Evolutionary conservation across 2,888 invertebrate genomes (phyloP), one percentile per base, ranked within the genome.

Genomic region (Mellilla xanthometata): DNA sequence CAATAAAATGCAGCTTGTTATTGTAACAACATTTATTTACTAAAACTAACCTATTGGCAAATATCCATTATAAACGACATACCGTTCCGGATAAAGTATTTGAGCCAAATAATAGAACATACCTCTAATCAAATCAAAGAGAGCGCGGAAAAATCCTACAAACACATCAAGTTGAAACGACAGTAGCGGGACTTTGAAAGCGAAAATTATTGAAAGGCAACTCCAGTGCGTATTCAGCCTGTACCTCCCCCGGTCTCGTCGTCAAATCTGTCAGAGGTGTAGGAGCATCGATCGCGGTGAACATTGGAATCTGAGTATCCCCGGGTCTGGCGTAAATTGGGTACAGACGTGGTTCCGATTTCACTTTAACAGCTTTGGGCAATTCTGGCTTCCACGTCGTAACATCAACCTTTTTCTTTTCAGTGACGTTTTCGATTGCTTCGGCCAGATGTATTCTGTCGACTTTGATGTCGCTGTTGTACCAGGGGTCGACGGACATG

Each of bases 171-270:
- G 86, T 58, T 87, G 86, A 75, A 89, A 89, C 57, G 81, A 87
- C 65, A 88, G 86, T 59, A 89, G 80, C 62, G 88, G 88, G 76
- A 87, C 72, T 82, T 86, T 87, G 88, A 89, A 86, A 88, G 60
- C 68, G 84, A 76, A 90, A 77, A 60, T 84, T 73, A 79, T 90
- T 89, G 56, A 81, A 88, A 6, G 90, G 90, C 19, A 90, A 60
- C 55, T 90, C 90, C 53, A 90, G 53, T 1, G 89, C 68, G 51
- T 87, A 89, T 55, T 90, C 90, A 0, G 89, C 88, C 53, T 89
- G 88, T 0, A 90, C 85, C 49, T 90, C 90, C 0, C 83, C 81
- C 1, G 89, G 89, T 35, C 58, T 71, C 2, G 85, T 83, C 0
- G 85, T 84, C 31, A 83, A 56, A 53, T 88, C 86, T n/a, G 61